phyloP scores from a whole-genome alignment of 2,113 vertebrate genomes.

The Trogon melanurus region DNA sequence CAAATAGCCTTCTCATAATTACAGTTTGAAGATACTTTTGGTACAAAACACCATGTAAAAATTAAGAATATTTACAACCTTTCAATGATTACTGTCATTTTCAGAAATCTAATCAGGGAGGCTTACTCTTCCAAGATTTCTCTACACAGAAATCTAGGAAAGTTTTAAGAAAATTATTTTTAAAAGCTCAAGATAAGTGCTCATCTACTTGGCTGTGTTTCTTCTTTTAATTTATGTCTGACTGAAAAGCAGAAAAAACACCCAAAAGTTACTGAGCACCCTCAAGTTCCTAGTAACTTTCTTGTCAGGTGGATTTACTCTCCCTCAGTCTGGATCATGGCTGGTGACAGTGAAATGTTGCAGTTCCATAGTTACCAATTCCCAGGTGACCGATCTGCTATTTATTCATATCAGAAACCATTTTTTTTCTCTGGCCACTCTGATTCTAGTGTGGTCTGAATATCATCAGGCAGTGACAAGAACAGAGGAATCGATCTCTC shows the following conservation, averaged over 20 bases:
- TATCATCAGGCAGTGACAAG: background rate
- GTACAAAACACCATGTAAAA: background rate
- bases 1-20: background rate
- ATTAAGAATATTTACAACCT: accelerated
- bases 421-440: background rate
- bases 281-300: background rate
- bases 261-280: background rate
- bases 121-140: background rate
- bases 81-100: background rate
- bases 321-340: background rate
- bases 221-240: background rate
- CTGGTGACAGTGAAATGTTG: background rate
- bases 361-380: background rate
- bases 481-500: conserved; percentile 18
- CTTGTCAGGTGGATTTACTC: background rate
- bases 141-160: background rate
- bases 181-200: background rate
- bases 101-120: background rate
- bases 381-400: background rate
- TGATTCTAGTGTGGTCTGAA: background rate
- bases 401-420: background rate
- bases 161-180: background rate
- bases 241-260: background rate
- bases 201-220: background rate
- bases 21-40: background rate